Conservation (phyloP, 1,140 invertebrate species). For the Papilio xuthus region DNA sequence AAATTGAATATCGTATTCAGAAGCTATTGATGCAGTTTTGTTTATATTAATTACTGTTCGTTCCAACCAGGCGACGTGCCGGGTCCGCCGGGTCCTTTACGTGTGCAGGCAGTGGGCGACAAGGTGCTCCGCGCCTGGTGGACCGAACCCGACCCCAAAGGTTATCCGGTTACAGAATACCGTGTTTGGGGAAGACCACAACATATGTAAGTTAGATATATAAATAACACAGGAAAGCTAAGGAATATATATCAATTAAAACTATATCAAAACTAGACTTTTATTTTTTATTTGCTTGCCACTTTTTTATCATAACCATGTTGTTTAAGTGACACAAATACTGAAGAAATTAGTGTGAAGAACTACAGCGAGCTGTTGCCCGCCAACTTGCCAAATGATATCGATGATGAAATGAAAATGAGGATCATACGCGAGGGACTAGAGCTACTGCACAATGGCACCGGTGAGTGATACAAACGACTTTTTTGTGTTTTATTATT, state of each 20-base stretch:
- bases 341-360: conserved; percentile 54
- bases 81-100: conserved; percentile 59
- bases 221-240: not conserved
- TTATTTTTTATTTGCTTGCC: not conserved
- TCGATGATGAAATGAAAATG: conserved; percentile 68
- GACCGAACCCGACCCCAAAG: conserved; percentile 66
- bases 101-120: conserved; percentile 61
- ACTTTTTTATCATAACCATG: not conserved
- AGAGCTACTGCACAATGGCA: conserved; percentile 90
- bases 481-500: too few relatives aligned
- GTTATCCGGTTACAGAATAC: conserved; percentile 58
- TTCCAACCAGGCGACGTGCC: conserved; percentile 65
- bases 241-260: too few relatives aligned
- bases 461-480: conserved; percentile 75
- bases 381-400: conserved; percentile 55
- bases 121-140: conserved; percentile 67
- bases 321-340: conserved; percentile 48
- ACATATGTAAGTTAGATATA: conserved; percentile 51
- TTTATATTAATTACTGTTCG: too few relatives aligned
- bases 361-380: conserved; percentile 62
- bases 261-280: too few relatives aligned
- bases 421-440: conserved; percentile 83
- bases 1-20: too few relatives aligned
- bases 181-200: conserved; percentile 66
- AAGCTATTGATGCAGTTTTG: too few relatives aligned